These are phyloP conservation scores for Noctua janthina DNA, from an alignment of 2,888 invertebrate genomes.

Conservation along the genomic window DNA sequence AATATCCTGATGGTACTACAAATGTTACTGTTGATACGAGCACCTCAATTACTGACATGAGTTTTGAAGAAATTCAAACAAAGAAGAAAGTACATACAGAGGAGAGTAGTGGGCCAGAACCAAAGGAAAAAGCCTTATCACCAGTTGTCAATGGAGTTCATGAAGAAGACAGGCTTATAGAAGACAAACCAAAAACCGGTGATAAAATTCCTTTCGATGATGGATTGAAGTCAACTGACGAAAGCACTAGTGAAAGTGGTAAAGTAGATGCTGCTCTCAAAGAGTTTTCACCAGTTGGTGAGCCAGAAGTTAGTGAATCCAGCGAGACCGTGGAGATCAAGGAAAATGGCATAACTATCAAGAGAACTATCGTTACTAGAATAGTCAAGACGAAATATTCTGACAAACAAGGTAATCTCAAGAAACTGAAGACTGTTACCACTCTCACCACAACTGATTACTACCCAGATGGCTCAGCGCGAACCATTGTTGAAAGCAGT, in stretches of 20 bases:
- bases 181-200: neutral
- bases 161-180: neutral
- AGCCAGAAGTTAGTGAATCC: conserved; percentile 71
- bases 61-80: conserved; percentile 32
- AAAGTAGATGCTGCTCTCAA: conserved; percentile 59
- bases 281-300: conserved; percentile 65
- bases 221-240: conserved; percentile 63
- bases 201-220: neutral
- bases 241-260: conserved; percentile 46
- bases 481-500: conserved; percentile 73
- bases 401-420: conserved; percentile 70
- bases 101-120: conserved; percentile 10
- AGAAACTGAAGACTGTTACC: conserved; percentile 80
- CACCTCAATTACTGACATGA: conserved; percentile 57
- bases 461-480: conserved; percentile 80
- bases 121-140: conserved; percentile 1
- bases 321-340: conserved; percentile 70
- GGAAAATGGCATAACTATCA: conserved; percentile 74
- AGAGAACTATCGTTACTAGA: conserved; percentile 77
- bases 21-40: conserved; percentile 71
- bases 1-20: conserved; percentile 80
- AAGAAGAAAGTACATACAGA: conserved; percentile 17
- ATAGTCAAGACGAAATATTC: conserved; percentile 77
- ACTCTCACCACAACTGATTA: conserved; percentile 81
- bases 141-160: conserved; percentile 48